Conservation (phyloP, 2,797 vertebrate genomes). For the Thaleichthys pacificus region DNA sequence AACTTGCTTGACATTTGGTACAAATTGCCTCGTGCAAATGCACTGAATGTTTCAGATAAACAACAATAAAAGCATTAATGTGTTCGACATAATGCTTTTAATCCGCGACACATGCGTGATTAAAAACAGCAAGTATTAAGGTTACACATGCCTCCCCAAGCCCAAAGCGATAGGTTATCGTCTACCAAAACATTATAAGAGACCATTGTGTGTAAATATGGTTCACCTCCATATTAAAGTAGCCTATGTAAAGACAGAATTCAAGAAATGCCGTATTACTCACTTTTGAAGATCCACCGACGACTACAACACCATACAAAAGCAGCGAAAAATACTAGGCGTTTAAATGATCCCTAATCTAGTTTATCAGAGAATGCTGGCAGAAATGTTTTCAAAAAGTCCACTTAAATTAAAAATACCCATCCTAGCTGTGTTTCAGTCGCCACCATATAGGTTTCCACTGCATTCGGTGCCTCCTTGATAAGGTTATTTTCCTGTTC, state of each 20-base stretch:
- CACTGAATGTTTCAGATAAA: neutral
- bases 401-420: conserved; percentile 65
- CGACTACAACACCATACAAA: conserved; percentile 55
- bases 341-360: conserved; percentile 48
- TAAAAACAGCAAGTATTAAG: neutral
- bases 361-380: conserved; percentile 65
- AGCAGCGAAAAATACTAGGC: conserved; percentile 50
- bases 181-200: neutral
- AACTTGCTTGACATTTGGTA: neutral
- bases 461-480: conserved; percentile 27
- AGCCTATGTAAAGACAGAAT: neutral
- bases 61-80: too few species aligned
- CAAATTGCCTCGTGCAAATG: neutral
- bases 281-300: conserved; percentile 62
- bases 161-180: neutral
- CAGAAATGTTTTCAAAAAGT: conserved; percentile 57
- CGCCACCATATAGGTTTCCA: conserved; percentile 44
- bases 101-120: neutral
- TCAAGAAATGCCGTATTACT: conserved; percentile 44
- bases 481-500: conserved; percentile 37
- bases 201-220: conserved; percentile 2
- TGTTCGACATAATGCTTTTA: too few species aligned
- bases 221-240: neutral
- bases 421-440: conserved; percentile 70
- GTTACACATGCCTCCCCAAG: neutral